phyloP scores from a whole-genome alignment of 53 echinoderm and acorn worm species.

The Arbacia lixula region DNA sequence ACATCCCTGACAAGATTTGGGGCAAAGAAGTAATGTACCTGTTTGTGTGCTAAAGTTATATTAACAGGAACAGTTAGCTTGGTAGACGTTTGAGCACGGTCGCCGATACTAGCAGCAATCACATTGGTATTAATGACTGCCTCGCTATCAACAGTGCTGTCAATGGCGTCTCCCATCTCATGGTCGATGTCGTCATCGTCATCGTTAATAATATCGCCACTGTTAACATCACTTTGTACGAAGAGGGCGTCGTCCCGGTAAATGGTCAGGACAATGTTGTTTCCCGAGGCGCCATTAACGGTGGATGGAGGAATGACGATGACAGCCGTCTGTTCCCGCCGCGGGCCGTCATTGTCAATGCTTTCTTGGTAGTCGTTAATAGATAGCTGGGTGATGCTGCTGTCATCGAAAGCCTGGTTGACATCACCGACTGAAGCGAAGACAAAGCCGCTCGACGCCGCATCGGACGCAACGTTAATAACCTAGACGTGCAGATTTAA shows the following conservation, averaged over 20 bases:
- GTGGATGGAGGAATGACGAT: background rate
- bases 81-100: background rate
- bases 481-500: too few relatives aligned
- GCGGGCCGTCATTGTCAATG: background rate
- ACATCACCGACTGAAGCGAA: background rate
- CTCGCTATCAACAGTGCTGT: background rate
- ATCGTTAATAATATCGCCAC: too few relatives aligned
- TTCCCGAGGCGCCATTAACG: background rate
- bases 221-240: too few relatives aligned
- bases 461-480: background rate
- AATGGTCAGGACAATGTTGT: background rate
- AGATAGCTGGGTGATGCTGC: background rate
- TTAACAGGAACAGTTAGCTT: background rate
- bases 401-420: background rate
- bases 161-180: too few relatives aligned
- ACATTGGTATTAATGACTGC: background rate
- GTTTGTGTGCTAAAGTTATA: background rate
- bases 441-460: background rate
- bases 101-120: background rate
- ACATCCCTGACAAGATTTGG: too few relatives aligned
- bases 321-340: too few relatives aligned
- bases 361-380: background rate
- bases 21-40: background rate
- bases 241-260: constrained; percentile 1
- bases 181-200: background rate